Base-by-base conservation (phyloP, 2,888 invertebrate species). In the Dasypolia templi region DNA sequence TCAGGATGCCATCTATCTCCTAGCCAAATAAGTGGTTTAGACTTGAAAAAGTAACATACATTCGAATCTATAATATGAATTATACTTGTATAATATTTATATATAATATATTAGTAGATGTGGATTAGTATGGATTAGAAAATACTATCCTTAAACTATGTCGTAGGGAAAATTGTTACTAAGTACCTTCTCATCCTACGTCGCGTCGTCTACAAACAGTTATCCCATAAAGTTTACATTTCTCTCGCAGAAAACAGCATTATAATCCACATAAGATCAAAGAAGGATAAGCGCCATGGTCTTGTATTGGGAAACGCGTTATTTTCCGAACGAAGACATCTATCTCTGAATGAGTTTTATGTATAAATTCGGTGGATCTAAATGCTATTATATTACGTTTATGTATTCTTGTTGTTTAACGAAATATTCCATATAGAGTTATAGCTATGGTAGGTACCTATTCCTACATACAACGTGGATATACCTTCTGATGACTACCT, bases 231-330 rank as follows among this genome's bases (percentile, higher is more conserved):
- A 77, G 49, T 70, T 77, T 69, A 49, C 26, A 71, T 58, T 77
- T 49, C 46, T 53, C 72, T 78, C 56, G 51, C 62, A 62, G 72
- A 65, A 59, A 81, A 70, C 44, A 66, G 46, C 42, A 80, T 79
- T 68, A 80, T 79, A 44, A 63, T 46, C 61, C 56, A 66, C 58
- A 75, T 62, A 26, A 70, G 63, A 71, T 80, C 58, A 59, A 63
- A 66, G 65, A n/a, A 32, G n/a, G 70, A 58, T 66, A 72, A 71
- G 19, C 19, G 39, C 14, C 51, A 68, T 14, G 29, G 51, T 61
- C n/a, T 61, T 14, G 55, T 35, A 51, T 61, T 46, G 44, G 39
- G 19, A 51, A 75, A 49, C 12, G 32, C 44, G 56, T 51, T 65
- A 55, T 77, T 68, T 69, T 75, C 39, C 26, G 26, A 58, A 61